Conservation (phyloP, 2,797 vertebrate species). For the Holocentrus rufus region DNA sequence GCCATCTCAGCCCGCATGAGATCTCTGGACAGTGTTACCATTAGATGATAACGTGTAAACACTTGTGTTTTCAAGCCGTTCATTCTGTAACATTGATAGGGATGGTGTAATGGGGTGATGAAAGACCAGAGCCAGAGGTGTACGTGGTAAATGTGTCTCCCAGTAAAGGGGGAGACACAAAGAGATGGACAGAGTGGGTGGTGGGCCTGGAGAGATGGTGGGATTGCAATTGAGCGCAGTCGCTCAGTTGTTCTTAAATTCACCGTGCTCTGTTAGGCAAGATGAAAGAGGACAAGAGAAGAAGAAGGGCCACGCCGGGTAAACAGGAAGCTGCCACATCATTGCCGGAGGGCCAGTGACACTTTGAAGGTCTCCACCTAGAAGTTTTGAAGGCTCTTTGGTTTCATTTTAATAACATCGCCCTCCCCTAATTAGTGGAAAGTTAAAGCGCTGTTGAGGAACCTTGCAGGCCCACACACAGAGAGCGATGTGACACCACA, state of each 20-base stretch:
- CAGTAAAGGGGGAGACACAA: conserved; percentile 8
- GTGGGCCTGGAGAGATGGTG: conserved; percentile 37
- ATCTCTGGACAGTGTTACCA: neutral
- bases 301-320: conserved; percentile 55
- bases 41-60: neutral
- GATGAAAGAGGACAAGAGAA: conserved; percentile 67
- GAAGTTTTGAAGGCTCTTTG: conserved; percentile 42
- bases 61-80: neutral
- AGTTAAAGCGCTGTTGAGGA: conserved; percentile 51
- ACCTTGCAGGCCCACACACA: conserved; percentile 65
- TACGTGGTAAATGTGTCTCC: conserved; percentile 36
- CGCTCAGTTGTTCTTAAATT: conserved; percentile 67
- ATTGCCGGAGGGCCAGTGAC: conserved; percentile 38
- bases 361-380: conserved; percentile 76
- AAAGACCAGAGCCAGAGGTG: conserved; percentile 33
- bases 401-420: conserved; percentile 59
- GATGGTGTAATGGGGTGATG: conserved; percentile 1
- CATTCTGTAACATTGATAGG: neutral
- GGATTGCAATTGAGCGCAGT: conserved; percentile 33
- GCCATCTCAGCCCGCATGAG: neutral
- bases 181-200: conserved; percentile 39
- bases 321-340: conserved; percentile 82
- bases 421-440: conserved; percentile 51
- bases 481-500: conserved; percentile 49
- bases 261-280: conserved; percentile 51